Conservation (phyloP, 2,797 vertebrate genomes). For the Rhincodon typus region DNA sequence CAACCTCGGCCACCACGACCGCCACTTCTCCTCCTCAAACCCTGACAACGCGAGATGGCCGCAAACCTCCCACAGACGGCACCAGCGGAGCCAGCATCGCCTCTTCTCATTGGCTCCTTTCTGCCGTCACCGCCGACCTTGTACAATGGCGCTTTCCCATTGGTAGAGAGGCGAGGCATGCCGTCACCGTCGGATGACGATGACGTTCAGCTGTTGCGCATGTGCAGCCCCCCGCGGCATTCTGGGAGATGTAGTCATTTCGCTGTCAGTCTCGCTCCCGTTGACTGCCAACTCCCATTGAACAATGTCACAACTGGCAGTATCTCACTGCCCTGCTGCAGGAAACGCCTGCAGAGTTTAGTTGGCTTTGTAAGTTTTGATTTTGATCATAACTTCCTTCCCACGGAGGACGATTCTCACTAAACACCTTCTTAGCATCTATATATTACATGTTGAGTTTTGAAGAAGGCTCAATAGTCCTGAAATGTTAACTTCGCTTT, state of each 20-base stretch:
- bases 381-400: not conserved
- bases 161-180: slow-evolving; percentile 47
- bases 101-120: slow-evolving; percentile 49
- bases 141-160: slow-evolving; percentile 47
- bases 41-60: slow-evolving; percentile 56
- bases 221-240: not conserved
- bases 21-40: slow-evolving; percentile 45
- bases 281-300: too few species aligned
- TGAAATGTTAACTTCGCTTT: too few species aligned
- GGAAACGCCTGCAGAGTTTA: not conserved
- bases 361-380: not conserved
- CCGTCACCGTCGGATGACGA: not conserved
- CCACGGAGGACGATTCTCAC: not conserved
- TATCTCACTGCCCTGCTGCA: accelerated
- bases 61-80: slow-evolving; percentile 45
- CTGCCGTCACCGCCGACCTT: not conserved
- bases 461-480: too few species aligned
- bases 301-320: not conserved
- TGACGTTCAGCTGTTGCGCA: not conserved
- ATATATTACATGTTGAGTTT: too few species aligned
- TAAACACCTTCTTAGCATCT: not conserved
- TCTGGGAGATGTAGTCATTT: slow-evolving; percentile 41
- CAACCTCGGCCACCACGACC: slow-evolving; percentile 45
- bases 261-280: accelerated
- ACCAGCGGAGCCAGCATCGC: slow-evolving; percentile 45